phyloP scores from a whole-genome alignment of 2,888 invertebrate genomes.

The Erynnis tages region DNA sequence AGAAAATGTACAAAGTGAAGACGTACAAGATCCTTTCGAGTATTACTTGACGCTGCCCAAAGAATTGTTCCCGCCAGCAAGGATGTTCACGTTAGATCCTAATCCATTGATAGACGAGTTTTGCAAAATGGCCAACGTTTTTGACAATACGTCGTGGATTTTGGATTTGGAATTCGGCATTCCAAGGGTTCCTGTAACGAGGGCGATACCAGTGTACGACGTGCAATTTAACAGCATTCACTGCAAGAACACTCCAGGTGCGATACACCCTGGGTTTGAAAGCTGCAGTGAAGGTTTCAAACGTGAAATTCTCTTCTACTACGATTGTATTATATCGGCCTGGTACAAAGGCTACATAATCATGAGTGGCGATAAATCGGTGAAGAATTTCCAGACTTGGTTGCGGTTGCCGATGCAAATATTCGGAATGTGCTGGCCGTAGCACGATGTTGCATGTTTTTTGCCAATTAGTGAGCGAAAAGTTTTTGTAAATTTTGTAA shows the following conservation, averaged over 20 bases:
- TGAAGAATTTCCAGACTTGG: conserved; percentile 64
- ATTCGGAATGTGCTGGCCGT: conserved; percentile 66
- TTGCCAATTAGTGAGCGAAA: not conserved
- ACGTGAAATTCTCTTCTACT: conserved; percentile 51
- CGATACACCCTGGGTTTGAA: conserved; percentile 62
- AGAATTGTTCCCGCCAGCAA: conserved; percentile 55
- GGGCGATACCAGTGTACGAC: conserved; percentile 55
- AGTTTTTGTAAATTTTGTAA: conserved; percentile 30
- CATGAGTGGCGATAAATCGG: conserved; percentile 49
- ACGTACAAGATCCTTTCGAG: conserved; percentile 40
- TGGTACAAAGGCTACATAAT: conserved; percentile 59
- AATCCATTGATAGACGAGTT: conserved; percentile 61
- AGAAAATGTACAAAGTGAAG: not conserved
- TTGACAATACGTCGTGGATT: conserved; percentile 50
- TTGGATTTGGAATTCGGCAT: conserved; percentile 63
- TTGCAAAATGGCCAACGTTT: conserved; percentile 48
- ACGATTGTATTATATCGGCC: conserved; percentile 53
- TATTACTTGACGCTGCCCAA: conserved; percentile 51
- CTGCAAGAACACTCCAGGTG: conserved; percentile 54
- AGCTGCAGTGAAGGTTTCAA: conserved; percentile 53
- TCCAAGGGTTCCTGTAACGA: conserved; percentile 45
- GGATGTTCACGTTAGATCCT: conserved; percentile 50
- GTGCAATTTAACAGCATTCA: conserved; percentile 54
- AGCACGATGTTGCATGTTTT: conserved; percentile 34
- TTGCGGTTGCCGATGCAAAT: conserved; percentile 51